Base-by-base conservation (phyloP, 2,888 invertebrate species). In the Sinhomidia bicolor region DNA sequence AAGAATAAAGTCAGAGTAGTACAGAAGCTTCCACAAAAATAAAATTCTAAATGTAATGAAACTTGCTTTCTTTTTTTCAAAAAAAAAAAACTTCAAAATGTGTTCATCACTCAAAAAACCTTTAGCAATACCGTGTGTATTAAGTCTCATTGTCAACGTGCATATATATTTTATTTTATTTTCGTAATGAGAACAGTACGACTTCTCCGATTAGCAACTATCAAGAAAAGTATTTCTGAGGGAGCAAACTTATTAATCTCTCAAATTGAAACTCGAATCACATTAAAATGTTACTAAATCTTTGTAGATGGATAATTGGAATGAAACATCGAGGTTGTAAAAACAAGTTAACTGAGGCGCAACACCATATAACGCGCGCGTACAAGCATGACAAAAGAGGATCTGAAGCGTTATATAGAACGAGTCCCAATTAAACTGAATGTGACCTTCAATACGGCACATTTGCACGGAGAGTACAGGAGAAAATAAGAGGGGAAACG, bases 381-480 rank as follows among this genome's bases (percentile, higher is more conserved):
- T 14, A 14, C 29, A 32, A 74, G 74, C 74, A 26, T 47, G 14
- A 74, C 12, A 23, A 26, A 74, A 20, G 20, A 44, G 47, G 32
- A 36, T 68, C n/a, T 44, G n/a, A 57, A 79, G 79, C 32, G 54
- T 79, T 17, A 23, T 6, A 36, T 10, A 3, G 14, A 76, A 60
- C 60, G 82, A 36, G 36, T 36, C 51, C 87, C 87, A 87, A 82
- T 87, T 87, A 82, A 74, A 44, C 4, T 80, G 12, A 78, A 87
- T 76, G 81, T 87, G 87, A 87, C 87, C 87, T 87, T 87, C 87
- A 87, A 57, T 29, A 78, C 47, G 17, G 29, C 62, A 51, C 14
- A 51, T 29, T 65, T 47, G 65, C 32, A 32, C 10, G 17, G 12
- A 26, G 3, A 51, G 51, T 51, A 60, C 60, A 36, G 54, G 41